These are phyloP conservation scores for Trimorus sp. DNA, from an alignment of 2,888 invertebrate species.

Conservation along the genomic window DNA sequence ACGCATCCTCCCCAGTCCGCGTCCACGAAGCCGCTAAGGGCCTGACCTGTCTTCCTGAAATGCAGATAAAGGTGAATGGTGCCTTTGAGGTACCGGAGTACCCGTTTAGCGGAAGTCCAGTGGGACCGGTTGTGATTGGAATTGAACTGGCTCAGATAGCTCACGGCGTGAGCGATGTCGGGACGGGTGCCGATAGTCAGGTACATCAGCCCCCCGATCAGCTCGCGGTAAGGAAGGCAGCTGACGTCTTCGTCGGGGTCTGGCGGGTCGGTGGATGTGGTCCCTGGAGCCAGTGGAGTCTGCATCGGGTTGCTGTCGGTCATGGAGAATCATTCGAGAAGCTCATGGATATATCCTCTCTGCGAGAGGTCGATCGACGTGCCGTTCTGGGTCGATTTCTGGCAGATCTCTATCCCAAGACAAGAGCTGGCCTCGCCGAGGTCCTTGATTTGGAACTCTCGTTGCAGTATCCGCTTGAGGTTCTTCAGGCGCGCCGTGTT, in stretches of 20 bases:
- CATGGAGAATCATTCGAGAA: conserved; percentile 63
- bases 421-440: conserved; percentile 65
- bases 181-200: conserved; percentile 8
- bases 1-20: conserved; percentile 48
- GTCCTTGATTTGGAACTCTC: conserved; percentile 65
- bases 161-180: conserved; percentile 9
- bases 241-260: background rate
- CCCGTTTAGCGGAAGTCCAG: conserved; percentile 21
- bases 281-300: conserved; percentile 33
- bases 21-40: conserved; percentile 38
- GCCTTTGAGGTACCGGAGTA: conserved; percentile 21
- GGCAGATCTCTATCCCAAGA: conserved; percentile 68
- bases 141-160: conserved; percentile 14
- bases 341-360: conserved; percentile 41
- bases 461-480: conserved; percentile 24
- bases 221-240: conserved; percentile 7
- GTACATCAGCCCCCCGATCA: conserved; percentile 7
- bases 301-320: conserved; percentile 43
- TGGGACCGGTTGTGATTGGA: background rate
- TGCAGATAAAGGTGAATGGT: background rate
- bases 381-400: background rate
- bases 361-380: conserved; percentile 24
- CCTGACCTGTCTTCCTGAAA: background rate
- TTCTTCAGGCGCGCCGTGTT: background rate
- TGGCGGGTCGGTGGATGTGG: background rate